Conservation (phyloP, 37 sponge, comb jelly and placozoan genomes). For the Chondrilla cf. caribensis region DNA sequence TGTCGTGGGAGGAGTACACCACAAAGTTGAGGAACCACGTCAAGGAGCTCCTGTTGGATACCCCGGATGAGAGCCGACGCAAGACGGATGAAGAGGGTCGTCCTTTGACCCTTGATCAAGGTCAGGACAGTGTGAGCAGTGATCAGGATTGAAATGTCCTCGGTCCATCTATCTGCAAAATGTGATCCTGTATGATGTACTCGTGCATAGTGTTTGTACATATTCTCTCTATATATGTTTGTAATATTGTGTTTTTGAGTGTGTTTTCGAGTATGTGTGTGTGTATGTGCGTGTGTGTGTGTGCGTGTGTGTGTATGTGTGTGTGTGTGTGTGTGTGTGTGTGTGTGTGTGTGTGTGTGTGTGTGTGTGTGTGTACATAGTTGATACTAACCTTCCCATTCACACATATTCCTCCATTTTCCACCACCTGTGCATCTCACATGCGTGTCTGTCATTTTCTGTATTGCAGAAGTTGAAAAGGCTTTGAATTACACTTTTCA, state of each 20-base stretch:
- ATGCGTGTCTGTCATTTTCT: neutral
- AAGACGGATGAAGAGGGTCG: neutral
- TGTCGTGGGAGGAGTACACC: slow-evolving; percentile 45
- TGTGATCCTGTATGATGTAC: no score
- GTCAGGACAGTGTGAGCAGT: no score
- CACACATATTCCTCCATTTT: no score
- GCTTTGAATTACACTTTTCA: neutral
- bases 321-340: no score
- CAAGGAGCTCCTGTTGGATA: neutral
- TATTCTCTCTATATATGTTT: no score
- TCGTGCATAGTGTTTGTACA: no score
- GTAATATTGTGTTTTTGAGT: no score
- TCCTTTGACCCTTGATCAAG: neutral
- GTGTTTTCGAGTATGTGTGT: neutral
- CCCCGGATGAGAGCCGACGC: neutral
- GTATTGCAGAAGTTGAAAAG: slow-evolving; percentile 14
- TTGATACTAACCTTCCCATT: neutral
- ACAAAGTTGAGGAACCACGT: neutral
- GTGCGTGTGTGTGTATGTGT: neutral
- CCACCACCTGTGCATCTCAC: neutral
- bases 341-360: slow-evolving; percentile 1
- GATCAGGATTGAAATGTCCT: no score
- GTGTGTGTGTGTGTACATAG: neutral
- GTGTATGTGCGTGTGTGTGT: neutral
- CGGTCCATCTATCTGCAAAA: no score